These are phyloP conservation scores for Uria lomvia DNA, from an alignment of 2,113 vertebrate genomes.

Conservation along the genomic window DNA sequence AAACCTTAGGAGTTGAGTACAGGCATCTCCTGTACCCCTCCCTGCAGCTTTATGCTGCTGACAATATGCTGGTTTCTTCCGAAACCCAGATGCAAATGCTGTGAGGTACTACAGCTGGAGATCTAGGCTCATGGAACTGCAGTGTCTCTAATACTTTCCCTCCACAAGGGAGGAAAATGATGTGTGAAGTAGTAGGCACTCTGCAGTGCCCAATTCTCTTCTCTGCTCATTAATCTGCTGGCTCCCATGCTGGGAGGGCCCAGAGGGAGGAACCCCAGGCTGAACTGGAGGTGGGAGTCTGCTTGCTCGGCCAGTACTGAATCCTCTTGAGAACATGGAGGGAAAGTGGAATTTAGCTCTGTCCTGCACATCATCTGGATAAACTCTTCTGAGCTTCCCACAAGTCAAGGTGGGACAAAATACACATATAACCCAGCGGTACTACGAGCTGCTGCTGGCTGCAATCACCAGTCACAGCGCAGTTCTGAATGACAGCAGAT, in stretches of 20 bases:
- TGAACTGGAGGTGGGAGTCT: background rate
- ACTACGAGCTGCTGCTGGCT: background rate
- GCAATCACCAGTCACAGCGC: accelerated
- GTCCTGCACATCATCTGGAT: background rate
- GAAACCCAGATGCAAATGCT: background rate
- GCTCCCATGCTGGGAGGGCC: background rate
- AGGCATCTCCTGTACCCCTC: background rate
- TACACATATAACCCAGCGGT: accelerated
- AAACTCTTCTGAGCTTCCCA: background rate
- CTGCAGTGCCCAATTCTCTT: background rate
- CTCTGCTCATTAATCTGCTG: background rate
- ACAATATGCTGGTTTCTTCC: background rate
- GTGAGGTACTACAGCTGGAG: background rate
- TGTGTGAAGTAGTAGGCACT: background rate
- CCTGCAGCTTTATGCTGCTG: background rate
- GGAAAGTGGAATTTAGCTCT: background rate
- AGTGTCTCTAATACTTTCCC: accelerated
- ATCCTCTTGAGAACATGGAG: background rate
- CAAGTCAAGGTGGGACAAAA: background rate
- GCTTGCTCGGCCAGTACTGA: accelerated
- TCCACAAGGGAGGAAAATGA: background rate
- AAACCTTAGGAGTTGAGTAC: background rate
- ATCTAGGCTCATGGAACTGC: background rate
- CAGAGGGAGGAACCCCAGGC: too few relatives aligned
- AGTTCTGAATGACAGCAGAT: background rate